Conservation (phyloP, 2,113 vertebrate species). For the Hyaena hyaena region DNA sequence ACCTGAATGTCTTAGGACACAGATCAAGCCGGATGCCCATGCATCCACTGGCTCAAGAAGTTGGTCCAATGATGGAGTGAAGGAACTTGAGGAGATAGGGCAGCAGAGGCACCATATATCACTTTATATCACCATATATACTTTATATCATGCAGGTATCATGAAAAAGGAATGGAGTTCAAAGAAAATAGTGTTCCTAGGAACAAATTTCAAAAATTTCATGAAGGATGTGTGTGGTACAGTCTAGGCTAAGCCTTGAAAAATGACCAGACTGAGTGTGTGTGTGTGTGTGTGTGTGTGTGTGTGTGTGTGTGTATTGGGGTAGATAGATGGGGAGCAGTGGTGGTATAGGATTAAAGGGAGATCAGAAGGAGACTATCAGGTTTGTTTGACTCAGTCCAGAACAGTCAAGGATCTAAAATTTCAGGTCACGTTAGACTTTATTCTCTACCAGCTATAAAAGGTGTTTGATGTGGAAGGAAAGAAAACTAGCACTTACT, state of each 20-base stretch:
- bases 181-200: background rate
- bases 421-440: constrained; percentile 20
- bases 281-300: background rate
- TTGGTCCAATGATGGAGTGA: background rate
- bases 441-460: constrained; percentile 20
- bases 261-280: background rate
- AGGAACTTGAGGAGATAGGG: background rate
- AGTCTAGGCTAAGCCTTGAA: background rate
- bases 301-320: background rate
- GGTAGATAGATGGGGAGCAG: background rate
- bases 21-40: background rate
- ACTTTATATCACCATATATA: background rate
- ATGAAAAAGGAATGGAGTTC: background rate
- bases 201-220: background rate
- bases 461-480: constrained; percentile 22
- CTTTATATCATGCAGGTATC: background rate
- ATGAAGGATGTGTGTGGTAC: background rate
- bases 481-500: background rate
- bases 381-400: background rate
- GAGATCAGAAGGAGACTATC: background rate
- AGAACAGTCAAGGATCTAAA: constrained; percentile 9
- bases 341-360: background rate
- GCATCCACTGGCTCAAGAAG: background rate
- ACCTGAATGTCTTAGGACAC: background rate
- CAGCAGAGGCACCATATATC: background rate